A percentile compares a stretch with the other conserved stretches of the same genome.
Evolutionary conservation across 2,113 vertebrate genomes (phyloP).

Genomic region (Cyanoderma ruficeps): DNA sequence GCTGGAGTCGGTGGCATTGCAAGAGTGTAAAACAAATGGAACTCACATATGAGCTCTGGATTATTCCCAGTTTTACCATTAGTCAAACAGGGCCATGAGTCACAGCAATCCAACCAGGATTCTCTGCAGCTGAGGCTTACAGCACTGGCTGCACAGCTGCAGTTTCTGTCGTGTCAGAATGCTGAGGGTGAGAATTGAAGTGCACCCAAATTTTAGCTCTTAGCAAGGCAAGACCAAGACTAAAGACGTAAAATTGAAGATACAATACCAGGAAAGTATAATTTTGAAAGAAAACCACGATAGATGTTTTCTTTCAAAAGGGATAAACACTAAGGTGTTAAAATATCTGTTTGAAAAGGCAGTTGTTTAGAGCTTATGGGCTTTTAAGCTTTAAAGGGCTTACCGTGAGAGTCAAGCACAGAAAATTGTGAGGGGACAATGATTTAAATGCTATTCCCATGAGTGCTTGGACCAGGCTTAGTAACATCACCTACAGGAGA

Average conservation of each 20-base stretch:
- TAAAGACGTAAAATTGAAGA: neutral
- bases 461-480: neutral
- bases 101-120: neutral
- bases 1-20: neutral
- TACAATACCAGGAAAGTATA: neutral
- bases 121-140: neutral
- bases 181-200: neutral
- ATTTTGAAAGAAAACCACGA: neutral
- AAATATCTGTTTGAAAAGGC: neutral
- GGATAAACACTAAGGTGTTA: neutral
- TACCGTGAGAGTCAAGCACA: neutral
- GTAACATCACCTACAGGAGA: neutral
- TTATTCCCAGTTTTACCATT: neutral
- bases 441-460: neutral
- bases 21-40: neutral
- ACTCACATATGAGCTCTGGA: rapidly evolving
- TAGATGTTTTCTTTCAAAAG: neutral
- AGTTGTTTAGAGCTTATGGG: neutral
- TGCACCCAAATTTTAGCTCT: neutral
- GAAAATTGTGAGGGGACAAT: neutral
- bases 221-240: neutral
- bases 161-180: rapidly evolving
- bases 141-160: neutral
- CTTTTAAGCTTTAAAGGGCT: neutral
- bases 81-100: neutral